Evolutionary conservation across 2,888 invertebrate species (phyloP).

Genomic region (Drosophila mettleri): DNA sequence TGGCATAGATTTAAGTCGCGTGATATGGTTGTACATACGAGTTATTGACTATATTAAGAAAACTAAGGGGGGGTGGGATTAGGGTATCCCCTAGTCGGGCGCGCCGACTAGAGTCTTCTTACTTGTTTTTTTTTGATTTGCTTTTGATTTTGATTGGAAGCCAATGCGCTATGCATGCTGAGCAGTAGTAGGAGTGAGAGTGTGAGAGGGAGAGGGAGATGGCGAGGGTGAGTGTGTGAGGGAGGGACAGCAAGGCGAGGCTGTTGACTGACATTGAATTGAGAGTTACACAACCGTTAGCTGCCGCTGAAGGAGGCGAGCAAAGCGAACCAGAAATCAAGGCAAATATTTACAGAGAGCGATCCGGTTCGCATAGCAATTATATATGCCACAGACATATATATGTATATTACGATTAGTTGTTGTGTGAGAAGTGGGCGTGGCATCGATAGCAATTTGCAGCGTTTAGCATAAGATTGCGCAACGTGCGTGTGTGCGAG

Average conservation of each 20-base stretch:
- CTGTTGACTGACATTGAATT: constrained; percentile 76
- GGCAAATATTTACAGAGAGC: constrained; percentile 64
- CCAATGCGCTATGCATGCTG: constrained; percentile 59
- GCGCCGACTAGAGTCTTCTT: no score
- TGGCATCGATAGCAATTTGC: constrained; percentile 68
- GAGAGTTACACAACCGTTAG: constrained; percentile 72
- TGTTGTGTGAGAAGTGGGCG: constrained; percentile 50
- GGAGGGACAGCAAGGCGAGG: constrained; percentile 12
- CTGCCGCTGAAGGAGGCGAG: constrained; percentile 13
- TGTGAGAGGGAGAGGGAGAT: constrained; percentile 6
- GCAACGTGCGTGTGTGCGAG: constrained; percentile 63
- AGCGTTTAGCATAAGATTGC: constrained; percentile 77
- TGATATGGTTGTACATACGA: no score
- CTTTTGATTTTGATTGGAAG: constrained; percentile 65
- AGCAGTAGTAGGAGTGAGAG: constrained; percentile 2
- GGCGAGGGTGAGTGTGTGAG: neutral
- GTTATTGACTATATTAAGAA: no score
- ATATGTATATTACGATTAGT: constrained; percentile 17
- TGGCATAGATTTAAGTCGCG: no score
- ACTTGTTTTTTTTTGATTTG: constrained; percentile 58
- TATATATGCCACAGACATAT: constrained; percentile 38
- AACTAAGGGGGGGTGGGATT: no score
- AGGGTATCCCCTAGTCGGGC: no score
- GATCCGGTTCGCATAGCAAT: constrained; percentile 71
- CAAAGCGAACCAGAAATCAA: constrained; percentile 62